Conservation (phyloP, 2,888 invertebrate species). For the Maniola hyperantus region DNA sequence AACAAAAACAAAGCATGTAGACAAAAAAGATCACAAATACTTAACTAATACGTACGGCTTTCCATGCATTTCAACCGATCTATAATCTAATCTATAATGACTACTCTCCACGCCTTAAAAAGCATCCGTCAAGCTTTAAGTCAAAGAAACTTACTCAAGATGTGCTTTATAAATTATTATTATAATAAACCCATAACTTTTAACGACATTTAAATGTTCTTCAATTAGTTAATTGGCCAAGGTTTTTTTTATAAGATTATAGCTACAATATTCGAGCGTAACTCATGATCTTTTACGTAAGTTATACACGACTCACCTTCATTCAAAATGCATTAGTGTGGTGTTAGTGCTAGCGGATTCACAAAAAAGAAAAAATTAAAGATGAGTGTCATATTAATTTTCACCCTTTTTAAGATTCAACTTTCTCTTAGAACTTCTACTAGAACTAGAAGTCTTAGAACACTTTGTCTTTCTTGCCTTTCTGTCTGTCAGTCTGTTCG, state of each 20-base stretch:
- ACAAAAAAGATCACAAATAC: too few relatives aligned
- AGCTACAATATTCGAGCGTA: constrained; percentile 5
- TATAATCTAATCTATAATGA: too few relatives aligned
- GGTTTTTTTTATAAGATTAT: constrained; percentile 1
- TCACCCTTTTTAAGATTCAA: too few relatives aligned
- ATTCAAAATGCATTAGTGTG: constrained; percentile 34
- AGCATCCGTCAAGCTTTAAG: too few relatives aligned
- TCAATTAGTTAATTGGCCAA: neutral
- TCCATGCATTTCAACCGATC: too few relatives aligned
- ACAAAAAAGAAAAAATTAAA: neutral
- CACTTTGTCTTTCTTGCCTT: too few relatives aligned
- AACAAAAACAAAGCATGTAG: too few relatives aligned
- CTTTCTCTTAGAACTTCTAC: too few relatives aligned
- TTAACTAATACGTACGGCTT: too few relatives aligned
- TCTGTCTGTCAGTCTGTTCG: too few relatives aligned
- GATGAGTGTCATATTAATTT: neutral
- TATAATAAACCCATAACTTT: neutral
- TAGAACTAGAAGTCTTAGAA: too few relatives aligned
- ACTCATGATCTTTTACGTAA: constrained; percentile 30
- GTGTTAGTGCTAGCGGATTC: constrained; percentile 32
- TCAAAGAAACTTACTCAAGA: neutral
- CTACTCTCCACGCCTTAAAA: too few relatives aligned
- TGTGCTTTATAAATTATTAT: neutral
- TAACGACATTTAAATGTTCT: neutral
- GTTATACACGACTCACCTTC: constrained; percentile 46